Conservation (phyloP, 53 echinoderm and acorn worm genomes). For the Luidia sarsii region DNA sequence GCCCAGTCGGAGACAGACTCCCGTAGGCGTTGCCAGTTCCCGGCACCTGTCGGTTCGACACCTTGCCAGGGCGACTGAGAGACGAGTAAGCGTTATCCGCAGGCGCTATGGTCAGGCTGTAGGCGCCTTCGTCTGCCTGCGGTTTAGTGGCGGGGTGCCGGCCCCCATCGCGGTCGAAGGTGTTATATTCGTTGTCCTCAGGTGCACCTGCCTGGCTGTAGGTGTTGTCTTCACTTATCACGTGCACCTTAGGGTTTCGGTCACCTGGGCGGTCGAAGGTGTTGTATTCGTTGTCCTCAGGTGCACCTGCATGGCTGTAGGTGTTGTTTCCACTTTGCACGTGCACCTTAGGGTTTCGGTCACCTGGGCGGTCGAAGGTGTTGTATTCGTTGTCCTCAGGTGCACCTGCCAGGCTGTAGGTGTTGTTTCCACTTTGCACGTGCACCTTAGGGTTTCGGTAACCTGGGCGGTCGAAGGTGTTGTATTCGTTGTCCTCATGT, state of each 20-base stretch:
- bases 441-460: background rate
- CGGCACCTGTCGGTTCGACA: no score
- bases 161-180: background rate
- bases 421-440: background rate
- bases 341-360: background rate
- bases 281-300: background rate
- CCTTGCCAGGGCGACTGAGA: background rate
- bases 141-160: background rate
- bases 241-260: no score
- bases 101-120: background rate
- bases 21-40: no score
- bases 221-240: no score
- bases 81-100: background rate
- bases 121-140: background rate
- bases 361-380: background rate
- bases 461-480: conserved; percentile 9
- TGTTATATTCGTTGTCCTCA: background rate
- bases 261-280: background rate
- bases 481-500: background rate
- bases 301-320: background rate
- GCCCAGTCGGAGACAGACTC: no score
- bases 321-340: background rate
- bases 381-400: background rate
- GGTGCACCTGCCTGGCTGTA: no score
- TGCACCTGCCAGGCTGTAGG: background rate